Evolutionary conservation across 2,113 vertebrate species (phyloP).

Genomic region (Nannospalax galili): DNA sequence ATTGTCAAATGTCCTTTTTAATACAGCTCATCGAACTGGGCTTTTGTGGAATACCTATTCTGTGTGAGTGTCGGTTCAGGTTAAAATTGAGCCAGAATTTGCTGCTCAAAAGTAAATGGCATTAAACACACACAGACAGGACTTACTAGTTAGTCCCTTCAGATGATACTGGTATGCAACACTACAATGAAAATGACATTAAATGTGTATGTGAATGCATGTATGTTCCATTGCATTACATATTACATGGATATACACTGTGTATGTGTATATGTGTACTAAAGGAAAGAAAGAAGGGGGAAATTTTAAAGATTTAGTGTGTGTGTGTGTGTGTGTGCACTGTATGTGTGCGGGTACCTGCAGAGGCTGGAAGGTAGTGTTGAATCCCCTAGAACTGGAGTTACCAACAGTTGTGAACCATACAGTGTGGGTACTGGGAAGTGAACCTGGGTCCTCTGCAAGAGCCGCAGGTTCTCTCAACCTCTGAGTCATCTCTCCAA

Average conservation of each 20-base stretch:
- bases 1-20: constrained; percentile 35
- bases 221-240: not conserved
- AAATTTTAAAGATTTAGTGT: not conserved
- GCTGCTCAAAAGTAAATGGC: not conserved
- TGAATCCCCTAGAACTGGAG: not conserved
- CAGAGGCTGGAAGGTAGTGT: not conserved
- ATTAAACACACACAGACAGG: not conserved
- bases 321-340: not conserved
- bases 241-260: not conserved
- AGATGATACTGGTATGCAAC: not conserved
- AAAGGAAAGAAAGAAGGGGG: not conserved
- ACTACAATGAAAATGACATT: not conserved
- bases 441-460: no score
- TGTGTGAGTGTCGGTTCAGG: constrained; percentile 39
- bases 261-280: no score
- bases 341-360: not conserved
- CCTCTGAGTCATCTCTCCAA: not conserved
- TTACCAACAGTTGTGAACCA: not conserved
- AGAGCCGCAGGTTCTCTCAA: not conserved
- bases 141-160: not conserved
- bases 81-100: constrained; percentile 50
- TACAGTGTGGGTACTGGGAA: not conserved
- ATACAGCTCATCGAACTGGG: constrained; percentile 48
- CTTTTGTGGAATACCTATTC: constrained; percentile 43
- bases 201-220: not conserved